Evolutionary conservation across 1,140 invertebrate genomes (phyloP).

Genomic region (Cydia pomonella): DNA sequence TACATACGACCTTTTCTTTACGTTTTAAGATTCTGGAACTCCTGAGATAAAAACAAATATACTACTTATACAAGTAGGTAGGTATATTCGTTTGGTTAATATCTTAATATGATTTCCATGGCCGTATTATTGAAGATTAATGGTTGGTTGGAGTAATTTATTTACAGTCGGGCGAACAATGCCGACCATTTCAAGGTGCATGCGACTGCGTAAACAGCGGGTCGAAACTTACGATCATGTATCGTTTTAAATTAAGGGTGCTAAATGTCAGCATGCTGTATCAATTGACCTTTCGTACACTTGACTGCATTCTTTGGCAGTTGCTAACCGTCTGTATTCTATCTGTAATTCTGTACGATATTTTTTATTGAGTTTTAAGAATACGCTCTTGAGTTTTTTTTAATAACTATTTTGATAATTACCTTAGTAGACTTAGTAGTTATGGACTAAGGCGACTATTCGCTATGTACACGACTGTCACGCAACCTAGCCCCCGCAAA

Average conservation of each 20-base stretch:
- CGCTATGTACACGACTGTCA: too few species aligned
- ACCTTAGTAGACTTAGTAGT: too few species aligned
- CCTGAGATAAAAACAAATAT: neutral
- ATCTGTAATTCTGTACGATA: neutral
- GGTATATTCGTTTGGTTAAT: neutral
- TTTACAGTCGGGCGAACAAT: constrained; percentile 35
- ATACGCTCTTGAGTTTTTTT: neutral
- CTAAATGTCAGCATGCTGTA: constrained; percentile 45
- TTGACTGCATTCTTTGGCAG: constrained; percentile 30
- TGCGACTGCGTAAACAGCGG: neutral
- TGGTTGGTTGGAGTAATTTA: constrained; percentile 39
- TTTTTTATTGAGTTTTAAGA: neutral
- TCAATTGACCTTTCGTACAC: constrained; percentile 40
- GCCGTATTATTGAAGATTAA: constrained; percentile 36
- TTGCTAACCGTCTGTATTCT: constrained; percentile 1
- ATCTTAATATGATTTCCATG: neutral
- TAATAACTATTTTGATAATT: too few species aligned
- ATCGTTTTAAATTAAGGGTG: constrained; percentile 46
- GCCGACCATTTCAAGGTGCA: constrained; percentile 34
- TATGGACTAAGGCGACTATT: too few species aligned
- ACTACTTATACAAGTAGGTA: too few species aligned
- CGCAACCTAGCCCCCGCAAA: too few species aligned
- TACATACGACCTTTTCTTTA: neutral
- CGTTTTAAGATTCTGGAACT: neutral
- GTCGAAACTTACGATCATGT: constrained; percentile 38